A percentile compares a stretch with the other conserved stretches of the same genome.
Evolutionary conservation across 2,888 invertebrate genomes (phyloP).

Genomic region (Yponomeuta evonymella): DNA sequence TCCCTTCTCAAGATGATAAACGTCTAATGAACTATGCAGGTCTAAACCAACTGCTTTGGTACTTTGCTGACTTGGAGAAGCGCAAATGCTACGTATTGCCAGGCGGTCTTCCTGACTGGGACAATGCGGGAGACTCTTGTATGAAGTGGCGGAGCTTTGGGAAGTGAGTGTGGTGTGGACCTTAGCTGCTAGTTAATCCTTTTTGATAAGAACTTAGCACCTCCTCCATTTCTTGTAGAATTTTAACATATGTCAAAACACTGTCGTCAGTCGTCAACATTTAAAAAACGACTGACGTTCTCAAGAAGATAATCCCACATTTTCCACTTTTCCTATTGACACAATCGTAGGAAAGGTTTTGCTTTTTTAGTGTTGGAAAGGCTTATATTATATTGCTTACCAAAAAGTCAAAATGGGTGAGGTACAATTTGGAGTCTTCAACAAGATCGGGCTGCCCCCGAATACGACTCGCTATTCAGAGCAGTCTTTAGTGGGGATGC

Average conservation of each 20-base stretch:
- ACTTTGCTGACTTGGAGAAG: constrained; percentile 90
- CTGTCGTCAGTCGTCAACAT: no score
- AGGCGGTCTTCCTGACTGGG: constrained; percentile 85
- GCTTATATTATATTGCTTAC: not conserved
- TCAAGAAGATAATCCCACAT: no score
- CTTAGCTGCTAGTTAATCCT: no score
- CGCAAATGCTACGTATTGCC: constrained; percentile 85
- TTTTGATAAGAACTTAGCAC: no score
- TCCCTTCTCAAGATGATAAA: no score
- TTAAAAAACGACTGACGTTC: no score
- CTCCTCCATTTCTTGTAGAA: no score
- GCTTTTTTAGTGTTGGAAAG: not conserved
- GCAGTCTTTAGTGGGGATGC: constrained; percentile 62
- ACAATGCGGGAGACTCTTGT: constrained; percentile 84
- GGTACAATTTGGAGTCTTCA: constrained; percentile 55
- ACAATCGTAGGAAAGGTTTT: no score
- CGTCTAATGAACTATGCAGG: constrained; percentile 47
- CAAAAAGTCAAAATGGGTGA: constrained; percentile 41
- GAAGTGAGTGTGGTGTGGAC: constrained; percentile 76
- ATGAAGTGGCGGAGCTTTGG: constrained; percentile 91
- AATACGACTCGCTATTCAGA: constrained; percentile 59
- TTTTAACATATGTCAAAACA: no score
- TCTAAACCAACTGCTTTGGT: constrained; percentile 95
- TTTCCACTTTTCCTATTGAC: no score
- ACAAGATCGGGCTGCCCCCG: constrained; percentile 62